A percentile compares a stretch with the other conserved stretches of the same genome.
Evolutionary conservation across 1,140 invertebrate species (phyloP).

Genomic region (Drosophila nasuta): DNA sequence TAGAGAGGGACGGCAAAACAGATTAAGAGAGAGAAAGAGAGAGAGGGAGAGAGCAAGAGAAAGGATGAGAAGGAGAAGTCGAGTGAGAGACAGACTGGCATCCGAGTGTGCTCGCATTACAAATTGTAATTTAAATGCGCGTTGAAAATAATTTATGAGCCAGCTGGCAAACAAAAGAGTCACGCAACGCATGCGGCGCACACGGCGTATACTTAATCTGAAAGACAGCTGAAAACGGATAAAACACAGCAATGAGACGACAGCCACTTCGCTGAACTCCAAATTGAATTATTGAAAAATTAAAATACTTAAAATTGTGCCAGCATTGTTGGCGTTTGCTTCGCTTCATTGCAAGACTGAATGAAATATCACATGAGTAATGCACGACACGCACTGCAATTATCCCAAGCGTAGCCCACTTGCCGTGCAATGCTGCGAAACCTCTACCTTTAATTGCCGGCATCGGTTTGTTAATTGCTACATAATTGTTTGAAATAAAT

Average conservation of each 20-base stretch:
- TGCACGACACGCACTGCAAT: constrained; percentile 46
- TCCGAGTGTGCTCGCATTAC: constrained; percentile 36
- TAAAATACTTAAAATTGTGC: constrained; percentile 55
- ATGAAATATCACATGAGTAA: constrained; percentile 74
- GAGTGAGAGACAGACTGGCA: constrained; percentile 16
- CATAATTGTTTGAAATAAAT: constrained; percentile 84
- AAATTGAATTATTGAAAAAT: constrained; percentile 82
- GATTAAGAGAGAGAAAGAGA: neutral
- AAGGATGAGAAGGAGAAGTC: neutral
- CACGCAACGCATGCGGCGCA: constrained; percentile 35
- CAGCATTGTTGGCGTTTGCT: constrained; percentile 4
- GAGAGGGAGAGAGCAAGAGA: neutral
- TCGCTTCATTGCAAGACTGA: constrained; percentile 30
- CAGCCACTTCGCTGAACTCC: constrained; percentile 19
- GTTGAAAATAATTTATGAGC: constrained; percentile 66
- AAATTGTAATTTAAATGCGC: constrained; percentile 61
- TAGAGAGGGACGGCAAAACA: neutral
- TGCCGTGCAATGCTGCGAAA: neutral
- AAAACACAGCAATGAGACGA: neutral
- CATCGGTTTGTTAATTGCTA: constrained; percentile 81
- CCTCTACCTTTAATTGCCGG: constrained; percentile 71
- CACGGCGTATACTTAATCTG: constrained; percentile 64
- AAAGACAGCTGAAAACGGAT: constrained; percentile 32
- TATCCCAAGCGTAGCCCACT: constrained; percentile 8
- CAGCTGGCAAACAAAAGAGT: constrained; percentile 37